These are phyloP conservation scores for Schizaphis graminum DNA, from an alignment of 2,888 invertebrate genomes.

Conservation along the genomic window DNA sequence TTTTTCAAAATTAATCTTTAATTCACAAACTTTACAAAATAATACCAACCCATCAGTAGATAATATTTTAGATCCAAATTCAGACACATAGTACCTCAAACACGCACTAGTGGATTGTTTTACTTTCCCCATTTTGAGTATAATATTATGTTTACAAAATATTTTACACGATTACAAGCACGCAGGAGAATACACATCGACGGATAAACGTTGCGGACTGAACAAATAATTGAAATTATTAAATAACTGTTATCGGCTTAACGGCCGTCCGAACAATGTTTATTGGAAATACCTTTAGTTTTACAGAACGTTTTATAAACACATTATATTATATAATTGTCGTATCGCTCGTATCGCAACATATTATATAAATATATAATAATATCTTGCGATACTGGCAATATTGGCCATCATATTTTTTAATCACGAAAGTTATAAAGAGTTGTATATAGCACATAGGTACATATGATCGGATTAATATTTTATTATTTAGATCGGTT, in stretches of 20 bases:
- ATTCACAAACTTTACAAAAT: conserved; percentile 44
- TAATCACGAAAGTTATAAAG: conserved; percentile 4
- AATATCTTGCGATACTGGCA: conserved; percentile 27
- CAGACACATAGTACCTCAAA: conserved; percentile 28
- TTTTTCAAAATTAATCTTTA: conserved; percentile 42
- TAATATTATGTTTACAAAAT: neutral
- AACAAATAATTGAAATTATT: conserved; percentile 22
- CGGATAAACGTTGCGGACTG: conserved; percentile 5
- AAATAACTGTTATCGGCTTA: neutral
- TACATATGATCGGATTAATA: conserved; percentile 14
- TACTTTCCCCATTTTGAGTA: conserved; percentile 12
- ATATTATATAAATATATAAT: no score
- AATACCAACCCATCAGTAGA: conserved; percentile 38
- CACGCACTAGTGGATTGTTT: neutral
- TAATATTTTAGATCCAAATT: conserved; percentile 37
- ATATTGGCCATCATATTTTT: conserved; percentile 11
- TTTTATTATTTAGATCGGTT: no score
- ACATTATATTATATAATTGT: no score
- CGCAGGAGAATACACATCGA: neutral
- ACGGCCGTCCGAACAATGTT: neutral
- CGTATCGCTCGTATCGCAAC: no score
- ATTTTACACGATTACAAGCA: conserved; percentile 14
- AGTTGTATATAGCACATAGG: conserved; percentile 10
- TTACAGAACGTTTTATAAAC: neutral
- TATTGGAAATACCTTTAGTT: neutral